Evolutionary conservation across 2,113 vertebrate species (phyloP).

Genomic region (Bungarus multicinctus): DNA sequence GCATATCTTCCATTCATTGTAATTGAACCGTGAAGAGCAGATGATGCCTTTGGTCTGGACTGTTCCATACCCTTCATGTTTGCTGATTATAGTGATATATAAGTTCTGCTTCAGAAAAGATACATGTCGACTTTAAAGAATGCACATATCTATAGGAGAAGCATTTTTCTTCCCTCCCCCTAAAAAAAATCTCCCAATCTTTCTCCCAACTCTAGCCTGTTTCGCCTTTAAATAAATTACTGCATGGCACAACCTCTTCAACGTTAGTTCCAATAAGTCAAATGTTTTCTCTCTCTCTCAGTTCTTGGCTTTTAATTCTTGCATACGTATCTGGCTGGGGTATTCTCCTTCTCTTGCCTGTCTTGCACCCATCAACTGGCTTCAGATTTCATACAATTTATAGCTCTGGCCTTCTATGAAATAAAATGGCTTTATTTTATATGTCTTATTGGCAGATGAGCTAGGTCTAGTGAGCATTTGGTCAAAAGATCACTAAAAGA

Average conservation of each 20-base stretch:
- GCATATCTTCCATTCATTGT: not conserved
- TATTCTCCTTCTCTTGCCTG: not conserved
- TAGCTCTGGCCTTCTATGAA: not conserved
- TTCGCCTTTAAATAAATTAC: not conserved
- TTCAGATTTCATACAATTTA: not conserved
- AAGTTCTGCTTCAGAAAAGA: not conserved
- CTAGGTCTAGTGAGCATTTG: not conserved
- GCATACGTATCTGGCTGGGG: not conserved
- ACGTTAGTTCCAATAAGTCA: not conserved
- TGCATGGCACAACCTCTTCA: not conserved
- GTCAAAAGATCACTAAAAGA: not conserved
- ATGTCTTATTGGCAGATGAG: not conserved
- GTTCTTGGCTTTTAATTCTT: not conserved
- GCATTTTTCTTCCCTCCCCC: not conserved
- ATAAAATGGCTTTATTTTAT: not conserved
- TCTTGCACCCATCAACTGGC: not conserved
- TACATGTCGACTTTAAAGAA: not conserved
- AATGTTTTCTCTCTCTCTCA: not conserved
- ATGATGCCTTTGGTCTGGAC: not conserved
- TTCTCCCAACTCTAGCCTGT: not conserved
- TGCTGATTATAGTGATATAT: not conserved
- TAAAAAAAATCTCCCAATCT: not conserved
- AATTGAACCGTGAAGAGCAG: not conserved
- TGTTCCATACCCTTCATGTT: not conserved
- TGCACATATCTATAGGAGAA: not conserved